Conservation (phyloP, 2,113 vertebrate genomes). For the Corydoras sp. region DNA sequence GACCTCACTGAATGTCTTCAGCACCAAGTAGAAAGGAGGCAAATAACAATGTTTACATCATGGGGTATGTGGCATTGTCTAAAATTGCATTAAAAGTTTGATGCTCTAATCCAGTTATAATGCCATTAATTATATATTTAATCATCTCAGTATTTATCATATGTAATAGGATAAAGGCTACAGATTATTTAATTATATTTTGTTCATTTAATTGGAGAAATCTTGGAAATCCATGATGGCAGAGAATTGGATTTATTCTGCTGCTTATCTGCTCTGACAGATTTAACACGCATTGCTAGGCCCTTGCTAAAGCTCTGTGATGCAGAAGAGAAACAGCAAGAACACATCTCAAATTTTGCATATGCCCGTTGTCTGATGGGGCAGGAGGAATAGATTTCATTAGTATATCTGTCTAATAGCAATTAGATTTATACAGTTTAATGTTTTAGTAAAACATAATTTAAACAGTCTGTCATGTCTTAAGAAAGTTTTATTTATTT, state of each 20-base stretch:
- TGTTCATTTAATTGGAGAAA: background rate
- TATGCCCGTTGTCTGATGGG: constrained; percentile 12
- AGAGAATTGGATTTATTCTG: constrained; percentile 45
- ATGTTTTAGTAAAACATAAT: constrained; percentile 45
- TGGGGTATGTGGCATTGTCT: no score
- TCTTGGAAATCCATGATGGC: constrained; percentile 13
- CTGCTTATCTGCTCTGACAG: constrained; percentile 41
- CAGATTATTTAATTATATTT: no score
- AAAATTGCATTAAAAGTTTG: no score
- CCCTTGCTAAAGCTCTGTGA: background rate
- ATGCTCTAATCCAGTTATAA: no score
- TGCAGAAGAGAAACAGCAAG: background rate
- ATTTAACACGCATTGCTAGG: constrained; percentile 20
- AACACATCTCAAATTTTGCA: background rate
- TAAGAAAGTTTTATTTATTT: no score
- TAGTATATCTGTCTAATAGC: constrained; percentile 30
- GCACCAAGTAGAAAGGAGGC: no score
- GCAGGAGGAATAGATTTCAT: constrained; percentile 1
- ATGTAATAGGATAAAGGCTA: no score
- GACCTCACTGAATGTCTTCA: no score
- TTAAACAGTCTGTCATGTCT: constrained; percentile 31
- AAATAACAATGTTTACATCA: no score
- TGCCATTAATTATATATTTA: no score
- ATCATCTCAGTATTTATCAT: no score
- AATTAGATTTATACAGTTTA: constrained; percentile 32